Evolutionary conservation across 2,797 vertebrate genomes (phyloP), one percentile per base, ranked within the genome.

Genomic region (Hypotaenidia okinawae): DNA sequence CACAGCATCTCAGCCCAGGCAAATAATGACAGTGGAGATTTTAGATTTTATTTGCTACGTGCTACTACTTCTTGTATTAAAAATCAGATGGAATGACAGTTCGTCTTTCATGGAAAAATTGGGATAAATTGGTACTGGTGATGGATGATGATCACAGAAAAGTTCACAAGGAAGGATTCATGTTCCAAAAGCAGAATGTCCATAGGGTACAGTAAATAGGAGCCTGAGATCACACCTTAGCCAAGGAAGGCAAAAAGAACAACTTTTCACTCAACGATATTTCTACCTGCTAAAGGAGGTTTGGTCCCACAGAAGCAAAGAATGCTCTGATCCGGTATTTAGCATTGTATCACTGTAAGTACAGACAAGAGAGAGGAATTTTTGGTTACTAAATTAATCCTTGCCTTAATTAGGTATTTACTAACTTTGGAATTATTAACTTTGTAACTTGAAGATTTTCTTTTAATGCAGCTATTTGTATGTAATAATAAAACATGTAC

Each of bases 1-100:
- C 0, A 1, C 17, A 47, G 30, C 19, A 6, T 47, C 41, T 62
- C 49, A 66, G 32, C 17, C 54, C 3, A 1, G 16, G 23, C 18
- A 67, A 92, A 47, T 6, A 55, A 69, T 49, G 69, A 69, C 4
- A 33, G 18, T 13, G 16, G n/a, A 70, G 89, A 66, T 32, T 73
- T 28, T 28, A 24, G 21, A 45, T 68, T 85, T 78, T 49, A 23
- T 24, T 86, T 17, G 16, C 67, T 67, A 22, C 35, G 17, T 45
- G 24, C 13, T 55, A 59, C 43, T 87, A 28, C 12, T 63, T 18
- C 25, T 22, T 33, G 25, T 21, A 66, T 54, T 69, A 78, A 74
- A 58, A 83, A 37, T 39, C 32, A 45, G 41, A 77, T 35, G 33
- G 37, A 58, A 5, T n/a, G 69, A 32, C 27, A 37, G 37, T 47